Base-by-base conservation (phyloP, 2,113 vertebrate genomes). In the Eudyptes chrysolophus region DNA sequence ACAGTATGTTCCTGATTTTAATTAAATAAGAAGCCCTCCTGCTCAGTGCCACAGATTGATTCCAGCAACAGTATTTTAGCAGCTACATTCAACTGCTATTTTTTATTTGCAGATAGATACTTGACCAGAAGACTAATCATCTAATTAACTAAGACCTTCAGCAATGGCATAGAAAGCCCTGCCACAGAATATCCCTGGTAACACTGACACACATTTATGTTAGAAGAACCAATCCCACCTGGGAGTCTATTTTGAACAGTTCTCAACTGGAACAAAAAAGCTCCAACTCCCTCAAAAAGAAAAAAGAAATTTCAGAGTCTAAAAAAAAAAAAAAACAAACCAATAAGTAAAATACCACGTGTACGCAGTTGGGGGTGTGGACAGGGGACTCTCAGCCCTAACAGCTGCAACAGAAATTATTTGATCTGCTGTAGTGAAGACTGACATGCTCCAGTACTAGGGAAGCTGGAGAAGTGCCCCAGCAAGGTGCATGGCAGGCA, bases 1-100 rank as follows among this genome's bases (percentile, higher is more conserved):
- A 92, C 94, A 70, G 87, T 87, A 77, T 93, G 93, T 95, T 94
- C 91, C 87, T 68, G 88, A 84, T 64, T 96, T 97, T 97, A 98
- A 97, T 97, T 97, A 96, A 97, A 94, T 95, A 92, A 98, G 95
- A 90, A 94, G 94, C 87, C 75, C 93, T 96, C 76, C 93, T 86
- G 84, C 74, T 96, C 95, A 64, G 70, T 86, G 86, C 84, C 84
- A 82, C 92, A 86, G 92, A 90, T 84, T 38, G 86, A 90, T 89
- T 98, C 90, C 95, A 96, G 95, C 78, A 82, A 74, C 76, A 75
- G 92, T 71, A 94, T 92, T 96, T 97, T 64, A 96, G 92, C 87
- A 92, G 95, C 87, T 66, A 92, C 58, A 52, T 54, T 96, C 89
- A 93, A 86, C 93, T 30, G 61, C 91, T 90, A 48, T 84, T 92